Percentiles rank a stretch among this genome's conserved stretches.
Evolutionary conservation across 2,113 vertebrate genomes (phyloP).

Genomic region (Etia nguti): DNA sequence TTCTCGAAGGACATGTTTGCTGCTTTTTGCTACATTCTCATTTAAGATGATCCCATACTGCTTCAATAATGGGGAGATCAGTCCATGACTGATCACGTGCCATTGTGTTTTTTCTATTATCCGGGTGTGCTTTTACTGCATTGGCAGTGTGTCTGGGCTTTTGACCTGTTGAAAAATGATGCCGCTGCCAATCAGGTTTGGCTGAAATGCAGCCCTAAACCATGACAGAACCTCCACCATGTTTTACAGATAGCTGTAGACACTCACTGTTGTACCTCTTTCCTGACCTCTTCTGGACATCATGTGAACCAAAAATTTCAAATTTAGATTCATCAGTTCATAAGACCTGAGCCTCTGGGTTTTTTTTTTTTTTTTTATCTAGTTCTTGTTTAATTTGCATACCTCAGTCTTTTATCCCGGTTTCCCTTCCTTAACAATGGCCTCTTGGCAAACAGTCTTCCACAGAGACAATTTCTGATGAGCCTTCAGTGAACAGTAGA

Average conservation of each 20-base stretch:
- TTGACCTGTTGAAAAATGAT: not conserved
- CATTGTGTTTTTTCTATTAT: not conserved
- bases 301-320: not conserved
- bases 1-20: not conserved
- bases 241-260: not conserved
- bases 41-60: not conserved
- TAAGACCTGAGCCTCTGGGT: not conserved
- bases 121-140: not conserved
- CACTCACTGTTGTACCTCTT: not conserved
- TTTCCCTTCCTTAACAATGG: not conserved
- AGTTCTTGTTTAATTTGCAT: not conserved
- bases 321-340: not conserved
- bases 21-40: not conserved
- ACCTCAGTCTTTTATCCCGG: not conserved
- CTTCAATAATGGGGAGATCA: not conserved
- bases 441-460: not conserved
- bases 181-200: not conserved
- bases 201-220: not conserved
- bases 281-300: not conserved
- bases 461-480: not conserved
- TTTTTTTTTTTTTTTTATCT: not conserved
- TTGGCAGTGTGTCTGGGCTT: not conserved
- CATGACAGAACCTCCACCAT: not conserved
- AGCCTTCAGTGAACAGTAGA: too few species aligned
- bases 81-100: not conserved